Evolutionary conservation across 1,140 invertebrate genomes (phyloP).

Genomic region (Drosophila lacteicornis): DNA sequence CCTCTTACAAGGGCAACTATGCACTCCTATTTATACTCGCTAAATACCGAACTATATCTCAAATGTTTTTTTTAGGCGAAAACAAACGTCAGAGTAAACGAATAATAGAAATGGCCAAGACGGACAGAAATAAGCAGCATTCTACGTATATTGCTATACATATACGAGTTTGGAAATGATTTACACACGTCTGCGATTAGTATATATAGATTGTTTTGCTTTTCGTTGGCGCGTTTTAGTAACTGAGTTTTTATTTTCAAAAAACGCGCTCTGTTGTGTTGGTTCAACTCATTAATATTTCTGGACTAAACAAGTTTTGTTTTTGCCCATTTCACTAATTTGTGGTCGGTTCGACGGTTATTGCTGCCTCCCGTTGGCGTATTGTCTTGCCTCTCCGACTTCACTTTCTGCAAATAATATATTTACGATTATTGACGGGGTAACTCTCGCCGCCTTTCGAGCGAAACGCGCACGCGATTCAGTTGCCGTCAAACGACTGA

Average conservation of each 20-base stretch:
- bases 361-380: conserved; percentile 20
- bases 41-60: background rate
- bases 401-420: conserved; percentile 27
- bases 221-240: conserved; percentile 48
- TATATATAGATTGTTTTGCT: conserved; percentile 22
- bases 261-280: conserved; percentile 23
- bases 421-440: conserved; percentile 26
- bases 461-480: conserved; percentile 70
- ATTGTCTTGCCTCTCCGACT: conserved; percentile 2
- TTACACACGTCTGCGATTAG: conserved; percentile 31
- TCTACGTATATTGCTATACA: background rate
- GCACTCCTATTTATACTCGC: too few relatives aligned
- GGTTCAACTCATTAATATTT: conserved; percentile 29
- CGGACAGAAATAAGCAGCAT: conserved; percentile 44
- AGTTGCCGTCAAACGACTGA: conserved; percentile 70
- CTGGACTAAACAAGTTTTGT: conserved; percentile 42
- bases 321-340: conserved; percentile 28
- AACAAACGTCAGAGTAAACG: conserved; percentile 21
- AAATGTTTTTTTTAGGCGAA: conserved; percentile 39
- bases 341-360: conserved; percentile 15
- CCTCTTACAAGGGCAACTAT: too few relatives aligned
- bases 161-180: conserved; percentile 37
- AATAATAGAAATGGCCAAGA: conserved; percentile 25
- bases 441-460: conserved; percentile 57
- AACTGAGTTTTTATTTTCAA: conserved; percentile 55